Percentiles rank a stretch among this genome's conserved stretches.
These are phyloP conservation scores for Eumacrocentrus americanus DNA, from an alignment of 2,888 invertebrate species.

Conservation along the genomic window DNA sequence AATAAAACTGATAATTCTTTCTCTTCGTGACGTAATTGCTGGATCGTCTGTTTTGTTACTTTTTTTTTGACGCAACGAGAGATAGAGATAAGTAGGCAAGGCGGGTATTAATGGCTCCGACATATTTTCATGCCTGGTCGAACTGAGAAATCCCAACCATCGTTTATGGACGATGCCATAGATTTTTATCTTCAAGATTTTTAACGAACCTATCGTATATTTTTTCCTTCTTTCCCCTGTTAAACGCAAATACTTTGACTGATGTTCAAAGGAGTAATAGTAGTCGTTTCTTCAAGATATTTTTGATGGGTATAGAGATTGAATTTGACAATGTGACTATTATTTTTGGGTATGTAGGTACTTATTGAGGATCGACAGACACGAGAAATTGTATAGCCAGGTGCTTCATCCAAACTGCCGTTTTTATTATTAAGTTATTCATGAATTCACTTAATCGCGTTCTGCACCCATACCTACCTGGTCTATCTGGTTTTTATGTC, in stretches of 20 bases:
- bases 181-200: conserved; percentile 48
- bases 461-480: conserved; percentile 45
- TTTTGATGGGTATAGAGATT: no score
- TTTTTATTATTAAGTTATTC: conserved; percentile 55
- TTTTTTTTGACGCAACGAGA: conserved; percentile 19
- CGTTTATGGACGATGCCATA: conserved; percentile 50
- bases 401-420: conserved; percentile 25
- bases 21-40: conserved; percentile 18
- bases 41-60: conserved; percentile 4
- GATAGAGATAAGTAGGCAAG: conserved; percentile 29
- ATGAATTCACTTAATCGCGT: conserved; percentile 61
- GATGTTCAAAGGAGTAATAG: not conserved
- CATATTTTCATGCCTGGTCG: conserved; percentile 41
- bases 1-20: conserved; percentile 3
- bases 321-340: not conserved
- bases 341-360: not conserved
- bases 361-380: not conserved
- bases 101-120: conserved; percentile 38
- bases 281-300: no score
- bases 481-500: conserved; percentile 48
- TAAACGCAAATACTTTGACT: not conserved
- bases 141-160: conserved; percentile 47
- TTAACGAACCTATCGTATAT: conserved; percentile 13
- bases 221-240: no score
- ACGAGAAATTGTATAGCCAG: conserved; percentile 23